Evolutionary conservation across 2,888 invertebrate genomes (phyloP), one percentile per base, ranked within the genome.

Genomic region (Tenthredo mesomela): DNA sequence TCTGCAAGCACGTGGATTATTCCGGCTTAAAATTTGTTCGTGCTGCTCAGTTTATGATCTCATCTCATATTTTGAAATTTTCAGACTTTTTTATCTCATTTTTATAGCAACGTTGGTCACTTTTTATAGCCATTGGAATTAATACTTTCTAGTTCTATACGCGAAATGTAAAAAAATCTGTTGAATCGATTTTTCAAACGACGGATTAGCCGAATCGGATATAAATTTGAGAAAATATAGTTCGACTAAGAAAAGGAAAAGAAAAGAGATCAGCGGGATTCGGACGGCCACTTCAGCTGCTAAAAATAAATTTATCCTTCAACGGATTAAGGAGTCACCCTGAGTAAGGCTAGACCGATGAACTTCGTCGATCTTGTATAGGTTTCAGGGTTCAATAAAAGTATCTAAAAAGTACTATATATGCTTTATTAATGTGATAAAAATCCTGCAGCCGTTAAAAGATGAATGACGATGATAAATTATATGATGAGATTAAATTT

Each of bases 301-400:
- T 77, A 77, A 77, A 54, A 77, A 77, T 77, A 47, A 77, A 77
- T 50, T 18, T 15, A 29, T 50, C 75, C 75, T 54, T 77, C 50
- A 43, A 21, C 9, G 75, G 75, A 77, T 50, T 47, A 77, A 77
- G 18, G 50, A 77, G 33, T 77, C 75, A 77, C 75, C 33, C 50
- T 47, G 75, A 77, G 15, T 50, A 10, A 25, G 75, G 18, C 15
- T 29, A 29, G 47, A 47, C 29, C 25, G 6, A 12, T 75, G 29
- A 75, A 75, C 29, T 50, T 50, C 0, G n/a, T 10, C 37, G 75
- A 71, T 40, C 40, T 71, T 6, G 12, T 21, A 40, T n/a, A 71
- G 40, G 43, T 71, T 40, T 18, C 50, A 50, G 21, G 43, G 21
- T 21, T 21, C 21, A n/a, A 71, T 71, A 21, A 6, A n/a, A 10